Evolutionary conservation across 1,140 invertebrate genomes (phyloP), one percentile per base, ranked within the genome.

Genomic region (Metopolophium dirhodum): DNA sequence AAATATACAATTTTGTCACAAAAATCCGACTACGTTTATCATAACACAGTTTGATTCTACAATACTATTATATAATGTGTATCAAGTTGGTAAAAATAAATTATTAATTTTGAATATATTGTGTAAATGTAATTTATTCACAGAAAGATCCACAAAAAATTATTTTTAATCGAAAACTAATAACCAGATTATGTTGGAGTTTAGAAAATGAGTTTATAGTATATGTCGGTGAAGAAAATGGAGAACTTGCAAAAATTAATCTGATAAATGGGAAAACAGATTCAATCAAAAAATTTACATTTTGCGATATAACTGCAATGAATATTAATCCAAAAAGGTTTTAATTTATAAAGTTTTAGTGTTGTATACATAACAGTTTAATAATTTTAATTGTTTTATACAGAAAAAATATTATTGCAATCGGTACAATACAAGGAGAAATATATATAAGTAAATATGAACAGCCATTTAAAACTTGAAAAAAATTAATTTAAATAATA

Each of bases 381-480:
- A 61, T 85, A 35, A 54, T 26, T 83, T 41, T 41, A 30, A 20
- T 83, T 92, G 3, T 51, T n/a, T 57, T 30, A 41, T 49, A 83
- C 49, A 85, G 77, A n/a, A 92, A 92, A 83, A 49, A 82, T 37
- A 82, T 83, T 49, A 92, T 92, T 54, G 91, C 82, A 41, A 92
- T 92, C 7, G 47, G 91, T 85, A 54, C 91, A 85, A 37, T 49
- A 41, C 23, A 92, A 14, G 91, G 49, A 49, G 47, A 83, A 37
- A 92, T 92, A 23, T 82, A 54, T 51, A 30, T 92, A 92, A 54
- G 20, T 92, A 85, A 82, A 77, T 82, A 35, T 57, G 51, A 90
- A 41, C 23, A 89, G 87, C 7, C 7, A 54, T 35, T n/a, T 89
- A 54, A 20, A 6, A 89, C 35, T 88, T 88, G 87, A 89, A 89